Evolutionary conservation across 2,113 vertebrate species (phyloP), one percentile per base, ranked within the genome.

Genomic region (Solea solea): DNA sequence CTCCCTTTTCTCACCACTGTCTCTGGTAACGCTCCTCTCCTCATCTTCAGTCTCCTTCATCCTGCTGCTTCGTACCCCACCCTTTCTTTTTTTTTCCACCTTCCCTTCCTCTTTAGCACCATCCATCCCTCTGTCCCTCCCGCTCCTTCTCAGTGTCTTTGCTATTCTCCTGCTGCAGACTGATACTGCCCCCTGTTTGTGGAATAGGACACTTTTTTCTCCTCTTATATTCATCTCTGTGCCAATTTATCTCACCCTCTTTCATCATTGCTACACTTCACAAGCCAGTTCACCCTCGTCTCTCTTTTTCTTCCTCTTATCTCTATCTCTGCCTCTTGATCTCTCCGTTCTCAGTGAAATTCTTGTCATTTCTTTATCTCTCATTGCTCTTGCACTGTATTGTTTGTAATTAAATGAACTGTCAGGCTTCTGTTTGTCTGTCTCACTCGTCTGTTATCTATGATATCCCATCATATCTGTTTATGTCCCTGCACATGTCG

Each of bases 171-270:
- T 72, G 57, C 28, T 60, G 58, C 71, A 88, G 87, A 76, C 81
- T 83, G 80, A 85, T 51, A 79, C 82, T 90, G 89, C 89, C 89
- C 82, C 76, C 89, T 89, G 51, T 88, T 65, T 61, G 54, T 61
- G 11, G 46, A 25, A 57, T 0, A 25, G 16, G 41, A 57, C 54
- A 74, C 3, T 1, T 1, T 61, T 21, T 16, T 42, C 4, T 59
- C 16, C 2, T 62, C 44, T 8, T 39, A 8, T 7, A 49, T 46
- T 14, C 2, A 9, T 14, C 58, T 27, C n/a, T 64, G 25, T 57
- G 44, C 48, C 78, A 71, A 60, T 82, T 78, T 84, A 57, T 73
- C 65, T 77, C 58, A 61, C 68, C 66, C 61, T 15, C 69, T 85
- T 75, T 79, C 55, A 69, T 81, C 54, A 74, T 70, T 0, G 13